A percentile compares a stretch with the other conserved stretches of the same genome.
Conservation (phyloP, 1,140 invertebrate species). For the Coptotermes formosanus region DNA sequence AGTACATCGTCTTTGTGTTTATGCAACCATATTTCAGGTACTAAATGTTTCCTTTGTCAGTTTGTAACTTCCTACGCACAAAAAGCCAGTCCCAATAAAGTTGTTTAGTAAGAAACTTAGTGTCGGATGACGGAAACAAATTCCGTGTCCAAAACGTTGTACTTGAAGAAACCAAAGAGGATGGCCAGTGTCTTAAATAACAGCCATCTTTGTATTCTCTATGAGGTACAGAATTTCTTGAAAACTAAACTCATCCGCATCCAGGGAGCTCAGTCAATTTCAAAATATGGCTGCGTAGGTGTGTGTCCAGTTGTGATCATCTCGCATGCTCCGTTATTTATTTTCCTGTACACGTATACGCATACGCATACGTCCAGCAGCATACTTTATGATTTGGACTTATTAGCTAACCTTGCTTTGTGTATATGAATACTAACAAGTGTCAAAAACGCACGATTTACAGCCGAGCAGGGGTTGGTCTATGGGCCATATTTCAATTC, state of each 20-base stretch:
- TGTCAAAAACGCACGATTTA: constrained; percentile 3
- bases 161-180: too few relatives aligned
- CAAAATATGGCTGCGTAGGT: neutral
- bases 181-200: too few relatives aligned
- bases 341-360: neutral
- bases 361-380: neutral
- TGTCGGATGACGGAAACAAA: too few relatives aligned
- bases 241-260: neutral
- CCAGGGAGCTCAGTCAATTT: neutral
- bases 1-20: too few relatives aligned
- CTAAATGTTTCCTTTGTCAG: too few relatives aligned
- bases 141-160: too few relatives aligned
- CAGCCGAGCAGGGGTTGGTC: constrained; percentile 10
- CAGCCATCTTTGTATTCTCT: too few relatives aligned
- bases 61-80: too few relatives aligned
- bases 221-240: too few relatives aligned
- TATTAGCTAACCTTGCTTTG: constrained; percentile 12
- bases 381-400: constrained; percentile 19
- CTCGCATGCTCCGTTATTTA: neutral
- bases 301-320: neutral
- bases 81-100: too few relatives aligned
- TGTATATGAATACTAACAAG: constrained; percentile 11
- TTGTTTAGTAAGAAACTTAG: too few relatives aligned
- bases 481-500: neutral
- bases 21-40: too few relatives aligned